These are phyloP conservation scores for Chrysogorgia sp. DNA, from an alignment of 92 coral and sea anemone genomes.

Conservation along the genomic window DNA sequence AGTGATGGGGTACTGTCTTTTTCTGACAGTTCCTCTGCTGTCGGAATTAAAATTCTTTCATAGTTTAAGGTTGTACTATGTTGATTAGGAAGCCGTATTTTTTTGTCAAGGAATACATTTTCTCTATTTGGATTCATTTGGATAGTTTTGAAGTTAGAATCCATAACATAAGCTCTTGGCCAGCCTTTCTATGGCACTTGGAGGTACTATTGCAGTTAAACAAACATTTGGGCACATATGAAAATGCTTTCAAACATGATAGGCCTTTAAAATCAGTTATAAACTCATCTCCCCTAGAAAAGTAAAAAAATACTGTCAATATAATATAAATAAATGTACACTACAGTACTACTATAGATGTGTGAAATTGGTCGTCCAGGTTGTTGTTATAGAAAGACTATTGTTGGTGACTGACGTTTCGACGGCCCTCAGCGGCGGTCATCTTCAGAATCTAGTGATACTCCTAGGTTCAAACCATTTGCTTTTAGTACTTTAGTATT, in stretches of 20 bases:
- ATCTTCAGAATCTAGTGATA: too few species aligned
- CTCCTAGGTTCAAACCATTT: too few species aligned
- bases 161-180: conserved; percentile 41
- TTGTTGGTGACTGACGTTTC: too few species aligned
- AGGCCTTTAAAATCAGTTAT: conserved; percentile 59
- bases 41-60: conserved; percentile 35
- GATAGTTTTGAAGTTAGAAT: conserved; percentile 37
- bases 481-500: too few species aligned
- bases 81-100: conserved; percentile 24
- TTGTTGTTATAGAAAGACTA: too few species aligned
- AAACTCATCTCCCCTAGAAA: too few species aligned
- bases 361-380: too few species aligned
- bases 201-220: conserved; percentile 74
- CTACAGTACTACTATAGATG: too few species aligned
- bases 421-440: too few species aligned
- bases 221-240: conserved; percentile 51
- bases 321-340: too few species aligned
- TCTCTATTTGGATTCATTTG: conserved; percentile 52
- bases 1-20: conserved; percentile 52
- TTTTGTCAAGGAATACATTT: conserved; percentile 34
- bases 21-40: too few species aligned
- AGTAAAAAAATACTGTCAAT: neutral
- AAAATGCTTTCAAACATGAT: conserved; percentile 54
- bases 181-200: conserved; percentile 41
- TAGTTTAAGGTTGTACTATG: conserved; percentile 36